phyloP scores from a whole-genome alignment of 1,140 invertebrate species.

The Scaptomyza hsui region DNA sequence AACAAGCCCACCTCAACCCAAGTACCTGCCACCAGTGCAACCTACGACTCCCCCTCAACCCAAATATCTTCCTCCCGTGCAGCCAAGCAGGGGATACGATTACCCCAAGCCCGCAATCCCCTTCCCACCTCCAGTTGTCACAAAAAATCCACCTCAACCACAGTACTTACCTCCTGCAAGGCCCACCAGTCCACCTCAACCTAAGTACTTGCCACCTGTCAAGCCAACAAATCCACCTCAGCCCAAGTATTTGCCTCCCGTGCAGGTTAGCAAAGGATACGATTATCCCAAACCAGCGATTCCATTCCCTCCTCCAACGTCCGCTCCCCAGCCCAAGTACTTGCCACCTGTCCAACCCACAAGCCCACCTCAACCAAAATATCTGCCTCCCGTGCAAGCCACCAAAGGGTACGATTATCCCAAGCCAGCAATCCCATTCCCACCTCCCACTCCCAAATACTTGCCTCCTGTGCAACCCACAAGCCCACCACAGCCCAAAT shows the following conservation, averaged over 20 bases:
- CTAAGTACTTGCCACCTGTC: slow-evolving; percentile 37
- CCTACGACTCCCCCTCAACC: slow-evolving; percentile 40
- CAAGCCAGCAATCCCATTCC: slow-evolving; percentile 61
- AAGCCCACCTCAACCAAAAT: slow-evolving; percentile 41
- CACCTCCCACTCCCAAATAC: slow-evolving; percentile 34
- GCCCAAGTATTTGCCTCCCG: slow-evolving; percentile 51
- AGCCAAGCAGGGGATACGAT: slow-evolving; percentile 51
- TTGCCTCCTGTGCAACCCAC: slow-evolving; percentile 34
- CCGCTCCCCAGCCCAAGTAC: slow-evolving; percentile 18
- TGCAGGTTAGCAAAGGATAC: slow-evolving; percentile 36
- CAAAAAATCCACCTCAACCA: slow-evolving; percentile 31
- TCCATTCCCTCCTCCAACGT: slow-evolving; percentile 51
- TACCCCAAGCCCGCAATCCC: slow-evolving; percentile 60
- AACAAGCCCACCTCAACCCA: slow-evolving; percentile 39
- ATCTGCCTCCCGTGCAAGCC: slow-evolving; percentile 37
- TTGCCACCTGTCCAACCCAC: slow-evolving; percentile 5
- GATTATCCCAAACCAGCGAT: slow-evolving; percentile 59
- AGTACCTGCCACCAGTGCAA: slow-evolving; percentile 52
- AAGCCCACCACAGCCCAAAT: slow-evolving; percentile 35
- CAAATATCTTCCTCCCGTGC: slow-evolving; percentile 54
- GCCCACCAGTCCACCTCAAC: slow-evolving; percentile 47
- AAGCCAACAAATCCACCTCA: slow-evolving; percentile 29
- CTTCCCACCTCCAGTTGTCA: slow-evolving; percentile 42
- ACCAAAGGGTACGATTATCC: slow-evolving; percentile 60
- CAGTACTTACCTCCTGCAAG: slow-evolving; percentile 49